Conservation (phyloP, 2,113 vertebrate genomes). For the Charadrius vociferus region DNA sequence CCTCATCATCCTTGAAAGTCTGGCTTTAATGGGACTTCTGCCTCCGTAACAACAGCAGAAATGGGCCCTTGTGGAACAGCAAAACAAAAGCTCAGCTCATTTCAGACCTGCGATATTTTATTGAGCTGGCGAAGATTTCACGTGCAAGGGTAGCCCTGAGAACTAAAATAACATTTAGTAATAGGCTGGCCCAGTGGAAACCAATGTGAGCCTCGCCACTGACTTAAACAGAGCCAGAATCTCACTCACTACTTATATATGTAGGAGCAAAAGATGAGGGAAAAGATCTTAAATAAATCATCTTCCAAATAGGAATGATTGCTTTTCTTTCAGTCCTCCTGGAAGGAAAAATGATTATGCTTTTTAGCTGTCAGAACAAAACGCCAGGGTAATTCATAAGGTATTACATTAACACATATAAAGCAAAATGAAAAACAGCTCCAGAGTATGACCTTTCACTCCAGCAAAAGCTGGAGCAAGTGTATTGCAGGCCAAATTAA, state of each 20-base stretch:
- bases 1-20: neutral
- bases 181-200: neutral
- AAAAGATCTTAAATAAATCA: conserved; percentile 75
- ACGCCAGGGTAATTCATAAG: conserved; percentile 77
- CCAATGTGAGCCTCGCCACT: neutral
- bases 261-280: conserved; percentile 59
- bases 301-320: conserved; percentile 72
- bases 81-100: neutral
- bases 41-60: neutral
- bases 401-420: conserved; percentile 82
- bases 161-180: neutral
- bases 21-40: neutral
- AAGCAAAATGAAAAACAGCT: conserved; percentile 82
- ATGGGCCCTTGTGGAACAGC: neutral
- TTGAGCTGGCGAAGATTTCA: conserved; percentile 17
- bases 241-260: conserved; percentile 25
- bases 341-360: conserved; percentile 78
- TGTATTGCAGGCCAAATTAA: conserved; percentile 75
- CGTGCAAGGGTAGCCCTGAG: neutral
- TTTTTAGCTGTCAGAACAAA: conserved; percentile 83
- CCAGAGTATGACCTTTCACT: conserved; percentile 77
- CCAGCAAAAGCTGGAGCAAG: conserved; percentile 77
- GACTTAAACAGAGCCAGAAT: neutral
- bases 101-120: conserved; percentile 29
- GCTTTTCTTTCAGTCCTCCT: conserved; percentile 72